Conservation (phyloP, 2,888 invertebrate species). For the Branchellion lobata region DNA sequence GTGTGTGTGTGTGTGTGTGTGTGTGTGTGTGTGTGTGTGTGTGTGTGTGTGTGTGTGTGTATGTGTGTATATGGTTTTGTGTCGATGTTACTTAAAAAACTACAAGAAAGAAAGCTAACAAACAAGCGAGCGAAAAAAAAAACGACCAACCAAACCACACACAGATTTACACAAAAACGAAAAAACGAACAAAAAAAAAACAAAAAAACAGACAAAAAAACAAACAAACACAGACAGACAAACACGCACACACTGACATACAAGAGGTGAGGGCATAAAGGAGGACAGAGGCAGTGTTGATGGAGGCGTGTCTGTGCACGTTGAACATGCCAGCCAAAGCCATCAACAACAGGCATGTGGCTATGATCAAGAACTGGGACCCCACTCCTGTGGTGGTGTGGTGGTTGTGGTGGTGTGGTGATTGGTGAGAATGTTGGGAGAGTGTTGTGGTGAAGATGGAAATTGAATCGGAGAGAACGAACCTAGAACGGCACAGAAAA, state of each 20-base stretch:
- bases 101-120: too few species aligned
- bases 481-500: slow-evolving; percentile 66
- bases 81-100: too few species aligned
- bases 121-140: too few species aligned
- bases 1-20: background rate
- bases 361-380: slow-evolving; percentile 63
- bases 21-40: background rate
- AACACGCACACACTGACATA: slow-evolving; percentile 52
- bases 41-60: background rate
- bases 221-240: background rate
- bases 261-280: slow-evolving; percentile 65
- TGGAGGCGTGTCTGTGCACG: slow-evolving; percentile 64
- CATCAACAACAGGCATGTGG: slow-evolving; percentile 64
- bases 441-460: too few species aligned
- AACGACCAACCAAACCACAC: too few species aligned
- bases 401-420: background rate
- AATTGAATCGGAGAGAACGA: too few species aligned
- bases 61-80: background rate
- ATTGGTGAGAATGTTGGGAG: background rate
- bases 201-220: slow-evolving; percentile 6
- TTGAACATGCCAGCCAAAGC: slow-evolving; percentile 64
- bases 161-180: slow-evolving; percentile 6
- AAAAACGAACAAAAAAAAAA: background rate
- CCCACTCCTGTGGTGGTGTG: slow-evolving; percentile 62
- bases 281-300: slow-evolving; percentile 64